phyloP scores from a whole-genome alignment of 1,140 invertebrate species.

The Aphidius ervi region DNA sequence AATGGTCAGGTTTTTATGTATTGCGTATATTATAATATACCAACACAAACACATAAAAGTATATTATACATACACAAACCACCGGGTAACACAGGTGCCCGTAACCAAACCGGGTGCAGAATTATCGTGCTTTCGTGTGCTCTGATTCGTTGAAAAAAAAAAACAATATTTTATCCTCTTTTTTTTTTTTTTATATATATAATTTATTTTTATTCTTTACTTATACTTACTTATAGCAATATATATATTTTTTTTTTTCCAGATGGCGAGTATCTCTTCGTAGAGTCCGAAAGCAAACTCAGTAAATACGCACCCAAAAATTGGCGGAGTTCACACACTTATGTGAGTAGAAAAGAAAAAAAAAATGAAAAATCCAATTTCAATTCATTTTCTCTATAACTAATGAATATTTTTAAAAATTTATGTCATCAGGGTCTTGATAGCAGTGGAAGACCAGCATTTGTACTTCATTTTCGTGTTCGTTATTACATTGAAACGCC shows the following conservation, averaged over 20 bases:
- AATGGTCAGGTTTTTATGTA: constrained; percentile 46
- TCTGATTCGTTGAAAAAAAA: background rate
- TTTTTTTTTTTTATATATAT: constrained; percentile 9
- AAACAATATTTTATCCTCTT: background rate
- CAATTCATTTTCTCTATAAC: background rate
- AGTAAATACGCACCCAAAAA: constrained; percentile 94
- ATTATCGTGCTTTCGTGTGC: constrained; percentile 9
- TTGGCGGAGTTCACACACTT: constrained; percentile 88
- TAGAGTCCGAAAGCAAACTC: constrained; percentile 89
- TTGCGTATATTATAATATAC: no score
- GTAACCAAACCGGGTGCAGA: constrained; percentile 19
- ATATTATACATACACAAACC: constrained; percentile 17
- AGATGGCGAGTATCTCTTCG: constrained; percentile 94
- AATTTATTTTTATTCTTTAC: constrained; percentile 11
- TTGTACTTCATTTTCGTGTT: constrained; percentile 88
- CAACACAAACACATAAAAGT: no score
- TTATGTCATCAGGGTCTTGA: constrained; percentile 71
- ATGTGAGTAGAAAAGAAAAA: constrained; percentile 66
- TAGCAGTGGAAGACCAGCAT: constrained; percentile 80
- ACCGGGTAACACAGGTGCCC: constrained; percentile 50
- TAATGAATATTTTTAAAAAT: background rate
- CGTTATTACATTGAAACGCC: constrained; percentile 93
- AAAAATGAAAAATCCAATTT: no score
- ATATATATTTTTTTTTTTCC: constrained; percentile 36
- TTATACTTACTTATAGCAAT: background rate